A percentile compares a stretch with the other conserved stretches of the same genome.
These are phyloP conservation scores for Danaus chrysippus DNA, from an alignment of 2,888 invertebrate genomes.

Conservation along the genomic window DNA sequence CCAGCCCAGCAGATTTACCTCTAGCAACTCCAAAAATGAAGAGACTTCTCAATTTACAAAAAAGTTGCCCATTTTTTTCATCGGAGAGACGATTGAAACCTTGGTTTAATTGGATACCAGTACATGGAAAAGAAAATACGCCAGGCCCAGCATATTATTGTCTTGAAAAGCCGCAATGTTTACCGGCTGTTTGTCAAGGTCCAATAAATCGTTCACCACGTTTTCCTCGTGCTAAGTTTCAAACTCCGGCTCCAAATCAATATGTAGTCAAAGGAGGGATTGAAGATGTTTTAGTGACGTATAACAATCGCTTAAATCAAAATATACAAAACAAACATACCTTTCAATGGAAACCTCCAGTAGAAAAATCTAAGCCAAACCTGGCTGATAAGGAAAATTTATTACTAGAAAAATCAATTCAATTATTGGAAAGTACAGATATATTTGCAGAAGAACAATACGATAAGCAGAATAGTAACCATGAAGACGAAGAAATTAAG, in stretches of 20 bases:
- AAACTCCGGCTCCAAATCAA: slow-evolving; percentile 54
- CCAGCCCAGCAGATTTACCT: slow-evolving; percentile 50
- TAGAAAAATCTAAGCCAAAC: slow-evolving; percentile 36
- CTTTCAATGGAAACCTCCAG: slow-evolving; percentile 45
- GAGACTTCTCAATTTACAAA: slow-evolving; percentile 41
- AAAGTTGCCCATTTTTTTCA: slow-evolving; percentile 52
- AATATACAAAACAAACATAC: slow-evolving; percentile 48
- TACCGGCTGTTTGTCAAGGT: slow-evolving; percentile 52
- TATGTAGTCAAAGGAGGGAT: slow-evolving; percentile 50
- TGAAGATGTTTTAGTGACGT: slow-evolving; percentile 54
- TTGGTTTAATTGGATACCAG: slow-evolving; percentile 59
- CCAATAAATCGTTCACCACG: slow-evolving; percentile 50
- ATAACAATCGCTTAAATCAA: slow-evolving; percentile 50
- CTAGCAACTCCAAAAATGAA: slow-evolving; percentile 27
- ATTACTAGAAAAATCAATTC: slow-evolving; percentile 48
- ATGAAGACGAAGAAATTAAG: slow-evolving; percentile 9
- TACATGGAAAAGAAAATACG: slow-evolving; percentile 43
- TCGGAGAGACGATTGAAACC: slow-evolving; percentile 59
- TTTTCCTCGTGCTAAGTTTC: slow-evolving; percentile 36
- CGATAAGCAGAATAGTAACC: slow-evolving; percentile 11
- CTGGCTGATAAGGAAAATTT: slow-evolving; percentile 44
- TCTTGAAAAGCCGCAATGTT: slow-evolving; percentile 45
- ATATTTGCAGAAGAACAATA: slow-evolving; percentile 18
- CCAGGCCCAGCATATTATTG: slow-evolving; percentile 59
- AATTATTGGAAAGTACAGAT: slow-evolving; percentile 43